Percentiles rank a stretch among this genome's conserved stretches.
Conservation (phyloP, 1,140 invertebrate genomes). For the Pogonomyrmex californicus region DNA sequence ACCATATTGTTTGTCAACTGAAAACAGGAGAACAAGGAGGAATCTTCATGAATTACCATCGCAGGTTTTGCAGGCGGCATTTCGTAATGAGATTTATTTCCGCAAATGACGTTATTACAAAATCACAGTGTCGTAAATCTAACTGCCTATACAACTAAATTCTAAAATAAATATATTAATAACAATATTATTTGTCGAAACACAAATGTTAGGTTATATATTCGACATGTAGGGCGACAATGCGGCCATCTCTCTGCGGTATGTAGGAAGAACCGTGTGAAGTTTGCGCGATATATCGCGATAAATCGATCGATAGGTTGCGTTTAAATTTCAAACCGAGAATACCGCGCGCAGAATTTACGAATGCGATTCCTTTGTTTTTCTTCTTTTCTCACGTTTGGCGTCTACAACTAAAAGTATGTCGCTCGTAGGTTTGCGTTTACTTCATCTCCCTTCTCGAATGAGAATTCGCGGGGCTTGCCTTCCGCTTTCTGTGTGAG, state of each 20-base stretch:
- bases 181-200: not conserved
- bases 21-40: not conserved
- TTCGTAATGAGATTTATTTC: constrained; percentile 1
- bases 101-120: not conserved
- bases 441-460: not conserved
- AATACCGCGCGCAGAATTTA: not conserved
- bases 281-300: not conserved
- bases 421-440: not conserved
- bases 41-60: constrained; percentile 29
- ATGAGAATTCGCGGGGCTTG: not conserved
- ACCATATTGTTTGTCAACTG: not conserved
- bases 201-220: constrained; percentile 15
- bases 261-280: not conserved
- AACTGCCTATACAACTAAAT: not conserved
- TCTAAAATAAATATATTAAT: not conserved
- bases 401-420: not conserved
- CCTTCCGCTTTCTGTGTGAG: not conserved
- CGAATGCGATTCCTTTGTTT: too few species aligned
- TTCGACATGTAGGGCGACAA: too few species aligned
- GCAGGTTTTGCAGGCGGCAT: constrained; percentile 64
- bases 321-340: not conserved
- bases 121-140: constrained; percentile 21
- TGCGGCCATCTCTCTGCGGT: constrained; percentile 5
- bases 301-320: not conserved
- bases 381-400: not conserved